Base-by-base conservation (phyloP, 2,888 invertebrate species). In the Amphimallon solstitiale region DNA sequence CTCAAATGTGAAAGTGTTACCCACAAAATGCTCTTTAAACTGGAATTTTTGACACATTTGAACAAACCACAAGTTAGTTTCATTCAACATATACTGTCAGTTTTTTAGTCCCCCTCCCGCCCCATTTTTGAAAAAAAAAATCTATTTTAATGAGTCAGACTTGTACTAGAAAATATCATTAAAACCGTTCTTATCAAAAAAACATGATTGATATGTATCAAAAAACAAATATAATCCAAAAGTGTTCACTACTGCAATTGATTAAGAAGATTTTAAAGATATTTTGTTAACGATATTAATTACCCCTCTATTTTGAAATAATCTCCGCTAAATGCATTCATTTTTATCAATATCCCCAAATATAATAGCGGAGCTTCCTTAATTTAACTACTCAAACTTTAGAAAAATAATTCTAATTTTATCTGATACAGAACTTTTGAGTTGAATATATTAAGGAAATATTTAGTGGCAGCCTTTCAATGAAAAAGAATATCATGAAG, bases 401-500 rank as follows among this genome's bases (percentile, higher is more conserved):
- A 67, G 49, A 67, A 67, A 67, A 67, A 67, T 67, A 67, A 48
- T 59, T 67, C 63, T 59, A 37, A 35, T 59, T 63, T 63, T 43
- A 45, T 59, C 63, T 46, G 34, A 59, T 67, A 67, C 51, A 63
- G 67, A 66, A 48, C 49, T 43, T 34, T 59, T 49, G 63, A 63
- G 59, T 59, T 21, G 48, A 59, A 49, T 49, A 63, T 59, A 56
- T 56, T 65, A 56, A 65, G 64, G 48, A 65, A 48, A 46, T 56
- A 19, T 51, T 21, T 7, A 21, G 15, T 10, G 21, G 23, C 56
- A 59, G 43, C 56, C 43, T 43, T 40, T 56, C 12, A 9, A 43
- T 14, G 12, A 40, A 19, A 45, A 45, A 45, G 2, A 2, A 45
- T 6, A 10, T 45, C 19, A 5, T 7, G n/a, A 40, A 43, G 21